A percentile compares a stretch with the other conserved stretches of the same genome.
Evolutionary conservation across 1,140 invertebrate genomes (phyloP).

Genomic region (Choristoneura fumiferana): DNA sequence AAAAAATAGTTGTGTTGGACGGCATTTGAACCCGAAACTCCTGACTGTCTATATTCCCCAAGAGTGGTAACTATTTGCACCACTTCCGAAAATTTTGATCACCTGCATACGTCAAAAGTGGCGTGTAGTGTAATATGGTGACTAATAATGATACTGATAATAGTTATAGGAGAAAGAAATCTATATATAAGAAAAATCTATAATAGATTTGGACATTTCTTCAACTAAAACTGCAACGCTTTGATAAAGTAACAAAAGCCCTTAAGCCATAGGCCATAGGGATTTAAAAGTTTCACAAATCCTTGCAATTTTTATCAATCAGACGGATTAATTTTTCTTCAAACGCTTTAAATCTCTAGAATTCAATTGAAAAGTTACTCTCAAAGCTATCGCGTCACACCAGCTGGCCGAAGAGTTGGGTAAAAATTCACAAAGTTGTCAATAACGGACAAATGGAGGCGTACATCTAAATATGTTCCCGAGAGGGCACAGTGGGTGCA

Average conservation of each 20-base stretch:
- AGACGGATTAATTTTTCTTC: background rate
- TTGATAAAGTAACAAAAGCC: constrained; percentile 10
- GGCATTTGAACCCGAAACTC: too few species aligned
- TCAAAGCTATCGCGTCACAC: constrained; percentile 1
- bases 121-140: too few species aligned
- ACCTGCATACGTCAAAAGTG: too few species aligned
- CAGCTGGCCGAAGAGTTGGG: background rate
- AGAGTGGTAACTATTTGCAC: too few species aligned
- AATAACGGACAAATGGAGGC: constrained; percentile 27
- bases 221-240: background rate
- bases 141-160: too few species aligned
- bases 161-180: too few species aligned
- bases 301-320: constrained; percentile 11
- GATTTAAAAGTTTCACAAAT: constrained; percentile 7
- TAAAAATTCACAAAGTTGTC: constrained; percentile 29
- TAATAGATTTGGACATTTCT: too few species aligned
- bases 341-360: background rate
- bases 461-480: constrained; percentile 49
- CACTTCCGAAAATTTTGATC: too few species aligned
- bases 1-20: too few species aligned
- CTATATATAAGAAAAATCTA: too few species aligned
- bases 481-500: constrained; percentile 57
- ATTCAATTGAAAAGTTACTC: too few species aligned
- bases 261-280: background rate
- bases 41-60: too few species aligned